Percentiles rank a stretch among this genome's conserved stretches.
phyloP scores from a whole-genome alignment of 2,888 invertebrate genomes.

The Andrena trimmerana region DNA sequence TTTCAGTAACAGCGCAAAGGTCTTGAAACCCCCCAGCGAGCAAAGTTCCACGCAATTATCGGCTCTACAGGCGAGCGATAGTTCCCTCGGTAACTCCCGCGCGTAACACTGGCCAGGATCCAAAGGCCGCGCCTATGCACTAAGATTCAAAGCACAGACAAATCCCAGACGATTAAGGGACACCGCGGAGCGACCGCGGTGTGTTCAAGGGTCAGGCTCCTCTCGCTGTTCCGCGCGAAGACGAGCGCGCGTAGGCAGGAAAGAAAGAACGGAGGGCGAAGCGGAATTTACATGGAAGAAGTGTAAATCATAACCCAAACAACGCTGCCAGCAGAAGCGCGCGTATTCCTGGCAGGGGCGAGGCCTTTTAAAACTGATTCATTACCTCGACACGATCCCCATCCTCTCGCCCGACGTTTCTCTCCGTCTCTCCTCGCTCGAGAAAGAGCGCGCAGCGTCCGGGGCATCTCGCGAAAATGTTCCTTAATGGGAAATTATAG shows the following conservation, averaged over 20 bases:
- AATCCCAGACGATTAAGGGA: too few species aligned
- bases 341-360: constrained; percentile 76
- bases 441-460: constrained; percentile 6
- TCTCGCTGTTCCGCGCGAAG: neutral
- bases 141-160: too few species aligned
- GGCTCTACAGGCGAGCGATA: too few species aligned
- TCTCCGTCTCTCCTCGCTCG: constrained; percentile 10
- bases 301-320: constrained; percentile 82
- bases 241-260: constrained; percentile 31
- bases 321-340: constrained; percentile 69
- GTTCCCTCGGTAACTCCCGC: too few species aligned
- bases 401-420: constrained; percentile 23
- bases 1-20: too few species aligned
- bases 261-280: constrained; percentile 28
- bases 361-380: constrained; percentile 82
- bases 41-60: too few species aligned
- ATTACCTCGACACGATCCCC: constrained; percentile 75
- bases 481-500: constrained; percentile 80
- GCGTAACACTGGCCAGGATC: too few species aligned
- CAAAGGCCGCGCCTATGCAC: too few species aligned
- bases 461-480: constrained; percentile 57
- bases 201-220: too few species aligned
- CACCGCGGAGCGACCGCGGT: too few species aligned
- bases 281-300: constrained; percentile 79
- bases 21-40: too few species aligned